Evolutionary conservation across 2,113 vertebrate species (phyloP), one percentile per base, ranked within the genome.

Genomic region (Zootoca vivipara): DNA sequence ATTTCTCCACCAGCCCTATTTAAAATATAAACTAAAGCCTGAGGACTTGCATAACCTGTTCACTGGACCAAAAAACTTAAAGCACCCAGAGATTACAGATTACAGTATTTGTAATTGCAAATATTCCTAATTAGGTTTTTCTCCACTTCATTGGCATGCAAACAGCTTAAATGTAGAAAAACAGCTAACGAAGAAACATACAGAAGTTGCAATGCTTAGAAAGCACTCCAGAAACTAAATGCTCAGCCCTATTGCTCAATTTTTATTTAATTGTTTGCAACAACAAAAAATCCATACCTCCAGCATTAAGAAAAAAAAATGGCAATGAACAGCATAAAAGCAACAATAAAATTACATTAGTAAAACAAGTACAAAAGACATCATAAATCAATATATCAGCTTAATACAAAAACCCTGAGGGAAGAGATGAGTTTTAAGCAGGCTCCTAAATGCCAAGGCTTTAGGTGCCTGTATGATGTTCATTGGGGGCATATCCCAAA

Each of bases 21-120:
- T 87, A 87, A 70, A 56, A 56, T 83, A 38, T 87, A n/a, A 87
- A 82, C 33, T 52, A 87, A 87, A 22, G 52, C 35, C 26, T 20
- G 70, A 28, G 74, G 58, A 87, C 33, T 20, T 74, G 16, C 52
- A 42, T n/a, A 20, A 65, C 35, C 26, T 82, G 30, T 46, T 87
- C 69, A 87, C 70, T 24, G 62, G 52, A 64, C 35, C 77, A 78
- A 78, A 42, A 78, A n/a, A 1, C 16, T 2, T 20, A 52, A 33
- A 33, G 67, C 20, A 46, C 18, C 30, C 30, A 83, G 65, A 83
- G 67, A 56, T 35, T 35, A 69, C n/a, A 77, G 65, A 87, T 13
- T 52, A 30, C 79, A 83, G 24, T 30, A 64, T 38, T 83, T 42
- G 16, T 40, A 89, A 79, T n/a, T 90, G 5, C 24, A 85, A 0